Percentiles rank a stretch among this genome's conserved stretches.
These are phyloP conservation scores for Hirudinaria manillensis DNA, from an alignment of 2,888 invertebrate species.

Conservation along the genomic window DNA sequence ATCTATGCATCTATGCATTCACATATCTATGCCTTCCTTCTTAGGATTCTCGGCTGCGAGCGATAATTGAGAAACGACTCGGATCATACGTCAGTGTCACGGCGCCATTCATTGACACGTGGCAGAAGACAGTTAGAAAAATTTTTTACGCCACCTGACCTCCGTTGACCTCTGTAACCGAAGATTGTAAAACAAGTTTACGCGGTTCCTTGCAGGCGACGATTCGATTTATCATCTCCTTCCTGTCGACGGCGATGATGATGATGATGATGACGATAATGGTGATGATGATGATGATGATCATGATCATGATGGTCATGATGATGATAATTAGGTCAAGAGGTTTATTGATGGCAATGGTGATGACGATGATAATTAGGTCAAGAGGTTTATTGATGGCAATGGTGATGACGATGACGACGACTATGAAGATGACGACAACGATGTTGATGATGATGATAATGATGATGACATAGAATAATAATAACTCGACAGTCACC, in stretches of 20 bases:
- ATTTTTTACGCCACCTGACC: not conserved
- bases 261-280: not conserved
- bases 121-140: slow-evolving; percentile 13
- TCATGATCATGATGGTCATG: slow-evolving; percentile 17
- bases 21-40: no score
- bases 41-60: slow-evolving; percentile 6
- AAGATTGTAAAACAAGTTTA: not conserved
- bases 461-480: not conserved
- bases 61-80: not conserved
- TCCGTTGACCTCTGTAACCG: slow-evolving; percentile 9
- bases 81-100: slow-evolving; percentile 11
- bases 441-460: slow-evolving; percentile 19
- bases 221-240: not conserved
- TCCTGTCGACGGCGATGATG: not conserved
- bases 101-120: not conserved
- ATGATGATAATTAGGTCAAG: not conserved
- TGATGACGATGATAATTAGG: slow-evolving; percentile 2
- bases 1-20: no score
- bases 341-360: not conserved
- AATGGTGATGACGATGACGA: not conserved
- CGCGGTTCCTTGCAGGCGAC: no score
- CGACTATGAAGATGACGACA: not conserved
- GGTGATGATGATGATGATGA: not conserved
- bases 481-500: not conserved
- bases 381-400: not conserved